Evolutionary conservation across 64 coral and sea anemone species (phyloP).

Genomic region (Montipora efflorescens): DNA sequence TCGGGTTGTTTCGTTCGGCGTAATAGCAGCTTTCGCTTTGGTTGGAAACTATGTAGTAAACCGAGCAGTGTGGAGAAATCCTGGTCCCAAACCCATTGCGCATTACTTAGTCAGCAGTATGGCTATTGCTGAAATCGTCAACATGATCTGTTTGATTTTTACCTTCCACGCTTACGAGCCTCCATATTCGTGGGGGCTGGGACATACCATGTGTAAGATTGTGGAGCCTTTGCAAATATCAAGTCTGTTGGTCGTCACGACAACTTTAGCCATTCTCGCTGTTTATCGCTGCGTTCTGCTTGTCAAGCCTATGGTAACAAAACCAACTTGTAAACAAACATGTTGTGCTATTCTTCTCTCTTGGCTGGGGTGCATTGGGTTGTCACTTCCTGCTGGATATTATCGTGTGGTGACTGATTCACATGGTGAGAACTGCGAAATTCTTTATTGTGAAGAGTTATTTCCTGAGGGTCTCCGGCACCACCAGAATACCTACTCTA

Average conservation of each 20-base stretch:
- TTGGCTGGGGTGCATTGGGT: constrained; percentile 58
- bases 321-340: constrained; percentile 44
- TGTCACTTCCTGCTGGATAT: constrained; percentile 42
- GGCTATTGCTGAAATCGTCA: constrained; percentile 79
- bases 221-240: constrained; percentile 52
- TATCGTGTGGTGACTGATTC: constrained; percentile 42
- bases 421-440: constrained; percentile 17
- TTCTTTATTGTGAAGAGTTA: constrained; percentile 19
- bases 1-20: constrained; percentile 35
- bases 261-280: constrained; percentile 77
- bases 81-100: constrained; percentile 46
- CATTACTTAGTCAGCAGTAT: constrained; percentile 80
- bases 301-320: constrained; percentile 33
- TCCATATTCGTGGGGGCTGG: constrained; percentile 72
- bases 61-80: constrained; percentile 42
- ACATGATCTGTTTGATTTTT: constrained; percentile 46
- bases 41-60: constrained; percentile 66
- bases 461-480: constrained; percentile 26
- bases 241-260: constrained; percentile 68
- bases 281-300: constrained; percentile 78
- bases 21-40: constrained; percentile 32
- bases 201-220: constrained; percentile 76
- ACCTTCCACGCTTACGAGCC: constrained; percentile 60
- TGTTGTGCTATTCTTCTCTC: constrained; percentile 35
- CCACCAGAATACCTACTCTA: constrained; percentile 31